phyloP scores from a whole-genome alignment of 2,113 vertebrate genomes.

The Dryoscopus gambensis region DNA sequence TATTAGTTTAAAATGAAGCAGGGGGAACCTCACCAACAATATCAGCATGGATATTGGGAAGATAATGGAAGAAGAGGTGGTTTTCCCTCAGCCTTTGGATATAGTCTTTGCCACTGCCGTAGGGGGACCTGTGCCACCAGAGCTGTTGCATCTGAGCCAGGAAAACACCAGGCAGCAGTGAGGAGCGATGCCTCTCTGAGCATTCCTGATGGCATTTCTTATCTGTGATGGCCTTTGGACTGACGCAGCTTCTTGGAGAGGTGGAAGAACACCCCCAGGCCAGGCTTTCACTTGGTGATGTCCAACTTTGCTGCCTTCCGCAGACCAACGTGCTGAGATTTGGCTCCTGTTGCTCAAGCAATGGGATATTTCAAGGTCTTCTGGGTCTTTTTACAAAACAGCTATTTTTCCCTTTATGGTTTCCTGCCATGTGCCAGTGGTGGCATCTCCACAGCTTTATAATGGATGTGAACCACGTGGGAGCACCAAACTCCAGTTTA shows the following conservation, averaged over 20 bases:
- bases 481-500: neutral
- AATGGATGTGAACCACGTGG: fast-evolving
- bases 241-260: neutral
- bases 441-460: neutral
- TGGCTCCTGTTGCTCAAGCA: neutral
- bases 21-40: fast-evolving
- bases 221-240: neutral
- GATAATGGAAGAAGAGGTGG: neutral
- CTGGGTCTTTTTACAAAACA: neutral
- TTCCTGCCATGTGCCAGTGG: neutral
- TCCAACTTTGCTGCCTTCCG: neutral
- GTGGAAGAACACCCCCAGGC: neutral
- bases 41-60: neutral
- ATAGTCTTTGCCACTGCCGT: neutral
- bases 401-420: neutral
- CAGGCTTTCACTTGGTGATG: fast-evolving
- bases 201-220: neutral
- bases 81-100: neutral
- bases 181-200: neutral
- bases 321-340: fast-evolving
- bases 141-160: neutral
- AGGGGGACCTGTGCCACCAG: neutral
- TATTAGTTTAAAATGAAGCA: neutral
- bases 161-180: fast-evolving
- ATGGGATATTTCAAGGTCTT: neutral